Conservation (phyloP, 2,888 invertebrate species). For the Tachina fera region DNA sequence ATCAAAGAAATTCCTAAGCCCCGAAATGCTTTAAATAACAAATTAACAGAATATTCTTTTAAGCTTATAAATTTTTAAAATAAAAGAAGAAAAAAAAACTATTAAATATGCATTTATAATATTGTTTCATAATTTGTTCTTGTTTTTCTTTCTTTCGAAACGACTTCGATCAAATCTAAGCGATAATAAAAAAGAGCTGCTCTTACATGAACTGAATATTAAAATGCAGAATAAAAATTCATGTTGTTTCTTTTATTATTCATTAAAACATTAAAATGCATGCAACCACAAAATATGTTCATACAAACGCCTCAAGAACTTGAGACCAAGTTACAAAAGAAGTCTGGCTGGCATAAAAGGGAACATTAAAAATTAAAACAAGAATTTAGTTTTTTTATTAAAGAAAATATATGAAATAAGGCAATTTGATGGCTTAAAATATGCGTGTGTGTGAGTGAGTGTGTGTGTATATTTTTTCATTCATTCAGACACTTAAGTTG, state of each 20-base stretch:
- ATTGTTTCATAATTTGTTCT: constrained; percentile 14
- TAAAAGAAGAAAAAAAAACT: not conserved
- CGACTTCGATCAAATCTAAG: constrained; percentile 10
- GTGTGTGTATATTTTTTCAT: not conserved
- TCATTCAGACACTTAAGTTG: constrained; percentile 12
- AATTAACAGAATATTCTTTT: not conserved
- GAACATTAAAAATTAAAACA: constrained; percentile 29
- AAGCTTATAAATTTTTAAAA: constrained; percentile 9
- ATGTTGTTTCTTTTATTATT: not conserved
- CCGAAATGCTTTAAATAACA: not conserved
- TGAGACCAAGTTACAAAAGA: not conserved
- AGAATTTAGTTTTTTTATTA: not conserved
- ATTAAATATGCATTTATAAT: not conserved
- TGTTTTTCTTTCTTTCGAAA: not conserved
- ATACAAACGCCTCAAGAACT: constrained; percentile 1
- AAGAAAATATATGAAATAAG: not conserved
- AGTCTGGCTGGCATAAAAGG: not conserved
- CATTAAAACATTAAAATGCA: constrained; percentile 40
- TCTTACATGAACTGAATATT: constrained; percentile 35
- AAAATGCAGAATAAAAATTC: constrained; percentile 6
- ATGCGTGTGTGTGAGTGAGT: not conserved
- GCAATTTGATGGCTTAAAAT: constrained; percentile 12
- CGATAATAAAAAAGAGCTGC: constrained; percentile 14
- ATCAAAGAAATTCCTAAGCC: too few relatives aligned
- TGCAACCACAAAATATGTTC: not conserved